Percentiles rank a stretch among this genome's conserved stretches.
Evolutionary conservation across 2,888 invertebrate species (phyloP).

Genomic region (Stratiomys singularior): DNA sequence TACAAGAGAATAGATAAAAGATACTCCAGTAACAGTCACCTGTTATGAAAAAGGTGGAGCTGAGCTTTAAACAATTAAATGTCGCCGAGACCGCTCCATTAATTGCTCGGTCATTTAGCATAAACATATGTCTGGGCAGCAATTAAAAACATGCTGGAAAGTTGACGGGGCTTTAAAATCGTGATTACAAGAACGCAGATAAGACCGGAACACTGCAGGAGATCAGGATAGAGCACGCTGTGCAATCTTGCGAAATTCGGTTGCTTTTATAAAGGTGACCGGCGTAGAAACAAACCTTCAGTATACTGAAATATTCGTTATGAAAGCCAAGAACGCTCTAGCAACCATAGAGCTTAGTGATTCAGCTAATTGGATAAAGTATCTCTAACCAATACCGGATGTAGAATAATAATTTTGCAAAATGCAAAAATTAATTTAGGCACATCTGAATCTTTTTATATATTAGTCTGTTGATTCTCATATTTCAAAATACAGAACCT

Average conservation of each 20-base stretch:
- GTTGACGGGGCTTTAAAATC: not conserved
- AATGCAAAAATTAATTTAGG: too few relatives aligned
- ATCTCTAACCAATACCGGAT: too few relatives aligned
- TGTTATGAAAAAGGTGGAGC: not conserved
- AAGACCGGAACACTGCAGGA: not conserved
- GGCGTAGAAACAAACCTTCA: too few relatives aligned
- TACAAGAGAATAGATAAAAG: not conserved
- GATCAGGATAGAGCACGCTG: not conserved
- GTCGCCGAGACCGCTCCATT: not conserved
- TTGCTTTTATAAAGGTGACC: not conserved
- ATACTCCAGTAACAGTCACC: not conserved
- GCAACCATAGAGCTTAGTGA: too few relatives aligned
- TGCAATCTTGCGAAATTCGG: not conserved
- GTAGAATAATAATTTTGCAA: too few relatives aligned
- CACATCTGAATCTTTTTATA: too few relatives aligned
- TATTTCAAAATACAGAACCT: too few relatives aligned
- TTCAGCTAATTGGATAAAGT: too few relatives aligned
- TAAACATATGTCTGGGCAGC: not conserved
- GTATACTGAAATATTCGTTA: too few relatives aligned
- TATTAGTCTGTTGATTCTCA: too few relatives aligned
- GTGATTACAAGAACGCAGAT: not conserved
- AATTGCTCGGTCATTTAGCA: constrained; percentile 8
- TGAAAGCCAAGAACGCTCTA: too few relatives aligned
- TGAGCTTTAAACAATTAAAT: not conserved
- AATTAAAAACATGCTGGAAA: not conserved